Evolutionary conservation across 2,797 vertebrate genomes (phyloP).

Genomic region (Sparidentex hasta): DNA sequence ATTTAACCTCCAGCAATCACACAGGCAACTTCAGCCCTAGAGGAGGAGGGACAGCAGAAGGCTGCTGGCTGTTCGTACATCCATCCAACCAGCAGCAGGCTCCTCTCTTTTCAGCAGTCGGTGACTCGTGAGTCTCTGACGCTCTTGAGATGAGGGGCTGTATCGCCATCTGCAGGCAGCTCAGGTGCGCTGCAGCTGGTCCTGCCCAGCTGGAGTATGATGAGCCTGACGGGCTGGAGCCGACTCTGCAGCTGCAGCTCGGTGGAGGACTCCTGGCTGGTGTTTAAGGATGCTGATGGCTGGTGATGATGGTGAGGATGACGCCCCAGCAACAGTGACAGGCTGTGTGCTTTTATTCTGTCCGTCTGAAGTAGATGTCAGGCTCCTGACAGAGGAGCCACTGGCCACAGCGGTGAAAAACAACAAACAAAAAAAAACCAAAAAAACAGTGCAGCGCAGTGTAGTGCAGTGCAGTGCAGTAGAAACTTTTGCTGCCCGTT

Average conservation of each 20-base stretch:
- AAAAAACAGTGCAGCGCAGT: constrained; percentile 14
- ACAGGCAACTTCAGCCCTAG: constrained; percentile 23
- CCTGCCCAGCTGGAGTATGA: background rate
- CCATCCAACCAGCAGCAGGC: constrained; percentile 24
- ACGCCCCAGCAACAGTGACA: constrained; percentile 77
- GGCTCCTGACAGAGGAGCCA: constrained; percentile 67
- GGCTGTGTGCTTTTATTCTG: constrained; percentile 68
- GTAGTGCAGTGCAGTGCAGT: constrained; percentile 81
- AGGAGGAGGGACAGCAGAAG: constrained; percentile 30
- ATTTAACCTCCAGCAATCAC: constrained; percentile 35
- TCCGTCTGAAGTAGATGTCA: constrained; percentile 56
- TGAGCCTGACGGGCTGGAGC: background rate
- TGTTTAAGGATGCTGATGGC: constrained; percentile 27
- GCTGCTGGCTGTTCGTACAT: constrained; percentile 64
- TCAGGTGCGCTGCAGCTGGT: constrained; percentile 75
- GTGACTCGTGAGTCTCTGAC: background rate
- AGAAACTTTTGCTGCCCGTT: constrained; percentile 50
- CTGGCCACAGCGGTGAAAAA: constrained; percentile 79
- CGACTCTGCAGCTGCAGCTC: constrained; percentile 13
- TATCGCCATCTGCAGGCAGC: constrained; percentile 82
- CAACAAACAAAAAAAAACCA: constrained; percentile 30
- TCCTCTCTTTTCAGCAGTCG: constrained; percentile 1
- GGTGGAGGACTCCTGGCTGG: constrained; percentile 35
- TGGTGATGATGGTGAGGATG: constrained; percentile 50
- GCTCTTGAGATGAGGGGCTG: constrained; percentile 49